Base-by-base conservation (phyloP, 2,888 invertebrate genomes). In the Strigamia crassipes region DNA sequence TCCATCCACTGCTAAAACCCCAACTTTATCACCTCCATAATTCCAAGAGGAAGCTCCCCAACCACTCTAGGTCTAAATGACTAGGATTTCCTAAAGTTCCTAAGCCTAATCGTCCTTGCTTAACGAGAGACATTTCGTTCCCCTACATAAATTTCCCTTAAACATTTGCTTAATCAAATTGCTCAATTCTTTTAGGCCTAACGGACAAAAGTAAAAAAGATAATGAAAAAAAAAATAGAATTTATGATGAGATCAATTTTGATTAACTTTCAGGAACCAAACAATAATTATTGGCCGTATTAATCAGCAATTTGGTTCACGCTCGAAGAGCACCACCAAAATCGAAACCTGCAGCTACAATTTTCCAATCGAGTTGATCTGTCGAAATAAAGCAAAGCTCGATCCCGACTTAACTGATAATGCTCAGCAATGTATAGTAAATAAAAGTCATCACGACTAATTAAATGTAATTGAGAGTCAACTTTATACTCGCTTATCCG, bases 11-110 rank as follows among this genome's bases (percentile, higher is more conserved):
- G 31, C 27, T 73, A 73, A 73, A 73, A 73, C 73, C 73, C 73
- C 73, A 73, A 73, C 73, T 73, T 73, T 73, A 73, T 73, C 73
- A 73, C 73, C 73, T 73, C 73, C 73, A 73, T 73, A 73, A 73
- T 73, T 73, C 73, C 73, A 27, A 73, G 73, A 73, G 73, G 73
- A 73, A 73, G 73, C 73, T 73, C 73, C 73, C 56, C 56, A 56
- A 56, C 56, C 73, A 31, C 73, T 73, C 73, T 73, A n/a, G 73
- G 73, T 27, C 31, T 73, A 73, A 73, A 73, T 27, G 73, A 73
- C 73, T 73, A 31, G 73, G 73, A 73, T 73, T 73, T 73, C 73
- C 73, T 73, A 73, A 73, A 73, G 27, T 73, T 56, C n/a, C 73
- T 73, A 73, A 73, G 73, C 73, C 73, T 73, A 73, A 73, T 73